A percentile compares a stretch with the other conserved stretches of the same genome.
These are phyloP conservation scores for Pyrgilauda ruficollis DNA, from an alignment of 2,113 vertebrate species.

Conservation along the genomic window DNA sequence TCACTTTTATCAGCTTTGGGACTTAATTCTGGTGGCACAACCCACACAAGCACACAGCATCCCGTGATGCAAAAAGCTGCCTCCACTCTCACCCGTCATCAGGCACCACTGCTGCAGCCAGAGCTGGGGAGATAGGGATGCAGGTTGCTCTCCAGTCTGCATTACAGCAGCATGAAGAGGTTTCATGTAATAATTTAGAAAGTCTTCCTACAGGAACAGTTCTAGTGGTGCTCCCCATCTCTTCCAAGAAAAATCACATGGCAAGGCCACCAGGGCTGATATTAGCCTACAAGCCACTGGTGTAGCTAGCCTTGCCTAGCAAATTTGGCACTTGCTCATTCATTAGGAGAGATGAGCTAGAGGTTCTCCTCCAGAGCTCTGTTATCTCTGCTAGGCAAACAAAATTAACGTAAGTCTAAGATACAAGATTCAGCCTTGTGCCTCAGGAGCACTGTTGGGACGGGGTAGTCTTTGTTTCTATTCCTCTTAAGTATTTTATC, in stretches of 20 bases:
- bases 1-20: not conserved
- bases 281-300: not conserved
- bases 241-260: not conserved
- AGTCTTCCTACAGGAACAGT: not conserved
- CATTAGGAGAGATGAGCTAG: not conserved
- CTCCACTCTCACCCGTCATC: not conserved
- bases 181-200: not conserved
- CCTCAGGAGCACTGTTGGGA: not conserved
- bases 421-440: not conserved
- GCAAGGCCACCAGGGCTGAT: not conserved
- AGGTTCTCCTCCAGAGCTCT: not conserved
- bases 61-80: not conserved
- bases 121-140: not conserved
- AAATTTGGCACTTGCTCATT: not conserved
- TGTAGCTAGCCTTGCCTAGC: not conserved
- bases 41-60: not conserved
- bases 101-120: not conserved
- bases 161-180: not conserved
- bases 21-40: not conserved
- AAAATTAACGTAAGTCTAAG: not conserved
- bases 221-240: not conserved
- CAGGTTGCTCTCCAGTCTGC: not conserved
- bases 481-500: not conserved
- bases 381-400: not conserved
- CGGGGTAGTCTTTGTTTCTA: not conserved